Percentiles rank a stretch among this genome's conserved stretches.
These are phyloP conservation scores for Botia almorhae DNA, from an alignment of 2,797 vertebrate species.

Conservation along the genomic window DNA sequence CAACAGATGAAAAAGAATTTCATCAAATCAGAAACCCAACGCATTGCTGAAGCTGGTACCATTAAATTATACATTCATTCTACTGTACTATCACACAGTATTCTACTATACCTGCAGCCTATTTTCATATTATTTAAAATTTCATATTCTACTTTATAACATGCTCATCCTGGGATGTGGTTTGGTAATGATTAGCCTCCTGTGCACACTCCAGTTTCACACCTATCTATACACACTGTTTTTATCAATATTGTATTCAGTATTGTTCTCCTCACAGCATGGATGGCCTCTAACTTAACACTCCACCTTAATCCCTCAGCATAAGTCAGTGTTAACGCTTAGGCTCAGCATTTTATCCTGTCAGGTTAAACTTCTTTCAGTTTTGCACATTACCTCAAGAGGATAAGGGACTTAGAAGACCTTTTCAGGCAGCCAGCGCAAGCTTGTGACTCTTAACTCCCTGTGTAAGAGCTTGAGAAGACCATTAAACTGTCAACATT, in stretches of 20 bases:
- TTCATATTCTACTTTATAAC: too few relatives aligned
- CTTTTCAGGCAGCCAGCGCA: constrained; percentile 40
- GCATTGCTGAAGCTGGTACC: too few relatives aligned
- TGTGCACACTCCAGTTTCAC: background rate
- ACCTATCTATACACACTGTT: background rate
- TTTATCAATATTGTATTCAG: background rate
- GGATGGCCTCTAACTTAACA: constrained; percentile 41
- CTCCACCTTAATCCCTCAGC: constrained; percentile 59
- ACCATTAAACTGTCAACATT: background rate
- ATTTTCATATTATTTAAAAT: too few relatives aligned
- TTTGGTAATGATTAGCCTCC: too few relatives aligned
- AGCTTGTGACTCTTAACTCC: constrained; percentile 20
- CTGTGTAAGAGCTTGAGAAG: background rate
- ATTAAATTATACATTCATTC: background rate
- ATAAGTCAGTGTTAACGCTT: constrained; percentile 55
- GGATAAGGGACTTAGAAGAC: constrained; percentile 65
- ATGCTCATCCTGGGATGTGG: too few relatives aligned
- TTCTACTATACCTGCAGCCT: background rate
- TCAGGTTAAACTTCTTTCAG: constrained; percentile 69
- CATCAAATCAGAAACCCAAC: background rate
- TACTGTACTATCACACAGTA: background rate
- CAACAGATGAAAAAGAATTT: background rate
- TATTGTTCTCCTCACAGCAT: background rate
- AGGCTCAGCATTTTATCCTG: constrained; percentile 67
- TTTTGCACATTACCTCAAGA: constrained; percentile 66